phyloP scores from a whole-genome alignment of 1,140 invertebrate genomes.

The Drosophila sucinea region DNA sequence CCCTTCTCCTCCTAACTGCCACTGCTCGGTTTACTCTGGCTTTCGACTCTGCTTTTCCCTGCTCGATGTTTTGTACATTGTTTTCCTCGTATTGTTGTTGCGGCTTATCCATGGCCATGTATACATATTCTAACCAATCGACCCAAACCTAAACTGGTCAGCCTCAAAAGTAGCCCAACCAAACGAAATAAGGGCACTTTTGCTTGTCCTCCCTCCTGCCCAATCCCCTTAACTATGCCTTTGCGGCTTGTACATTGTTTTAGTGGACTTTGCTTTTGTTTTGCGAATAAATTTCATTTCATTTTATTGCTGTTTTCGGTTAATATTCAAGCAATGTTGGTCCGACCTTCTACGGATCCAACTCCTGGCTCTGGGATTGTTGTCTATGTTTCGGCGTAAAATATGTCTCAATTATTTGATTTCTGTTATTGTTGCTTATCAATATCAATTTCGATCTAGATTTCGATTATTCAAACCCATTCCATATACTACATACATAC shows the following conservation, averaged over 20 bases:
- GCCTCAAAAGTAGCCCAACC: conserved; percentile 45
- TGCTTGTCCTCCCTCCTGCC: background rate
- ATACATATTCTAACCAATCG: conserved; percentile 37
- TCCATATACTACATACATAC: conserved; percentile 10
- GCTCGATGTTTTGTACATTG: conserved; percentile 54
- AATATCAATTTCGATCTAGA: conserved; percentile 33
- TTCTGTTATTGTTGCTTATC: conserved; percentile 48
- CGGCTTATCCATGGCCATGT: conserved; percentile 18
- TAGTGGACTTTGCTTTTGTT: conserved; percentile 37
- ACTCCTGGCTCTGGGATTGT: background rate
- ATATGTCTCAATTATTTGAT: conserved; percentile 72
- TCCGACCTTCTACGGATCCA: background rate
- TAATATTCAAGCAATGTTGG: conserved; percentile 38
- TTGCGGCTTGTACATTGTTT: conserved; percentile 42
- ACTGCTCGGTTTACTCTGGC: conserved; percentile 45
- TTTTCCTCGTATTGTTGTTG: conserved; percentile 44
- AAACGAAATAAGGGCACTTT: conserved; percentile 10
- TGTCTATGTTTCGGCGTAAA: conserved; percentile 30
- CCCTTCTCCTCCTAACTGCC: conserved; percentile 32
- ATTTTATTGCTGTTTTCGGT: conserved; percentile 42
- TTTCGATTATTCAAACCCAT: conserved; percentile 41
- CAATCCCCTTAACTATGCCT: conserved; percentile 26
- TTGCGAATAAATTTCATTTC: conserved; percentile 63
- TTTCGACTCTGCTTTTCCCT: conserved; percentile 1
- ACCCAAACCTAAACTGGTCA: conserved; percentile 25